Base-by-base conservation (phyloP, 2,797 vertebrate species). In the Microchirus variegatus region DNA sequence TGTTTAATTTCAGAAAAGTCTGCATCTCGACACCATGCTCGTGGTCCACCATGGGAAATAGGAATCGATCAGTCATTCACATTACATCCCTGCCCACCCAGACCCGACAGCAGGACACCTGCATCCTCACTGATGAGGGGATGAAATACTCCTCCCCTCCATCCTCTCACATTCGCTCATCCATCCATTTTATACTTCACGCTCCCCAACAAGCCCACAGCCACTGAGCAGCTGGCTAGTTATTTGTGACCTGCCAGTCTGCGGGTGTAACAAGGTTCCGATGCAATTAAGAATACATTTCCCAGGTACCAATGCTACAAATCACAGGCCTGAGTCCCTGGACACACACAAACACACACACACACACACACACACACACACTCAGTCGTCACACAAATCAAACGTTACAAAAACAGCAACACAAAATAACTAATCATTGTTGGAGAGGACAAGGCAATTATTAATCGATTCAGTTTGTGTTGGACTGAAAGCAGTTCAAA, bases 261-360 rank as follows among this genome's bases (percentile, higher is more conserved):
- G 77, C 57, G 62, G 77, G 86, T 90, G 87, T 84, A 89, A 90
- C 75, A 82, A 86, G 83, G 73, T 85, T 89, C 87, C 77, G 53
- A 83, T 47, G 73, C 88, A 91, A 92, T 93, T 92, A 92, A 84
- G 87, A 90, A 89, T 82, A 82, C 87, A 87, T 91, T 92, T 91
- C 80, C 86, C 83, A 89, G 86, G 88, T 87, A 90, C 51, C 88
- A 69, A 52, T 36, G 69, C 79, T 81, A 87, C 90, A 91, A 92
- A 90, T 90, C 86, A 87, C 75, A 51, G 58, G 62, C 72, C 59
- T 47, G 52, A 76, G 61, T 83, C 70, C 56, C 70, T 12, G 53
- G 17, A 46, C 63, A 49, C 46, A 53, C 12, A 22, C 46, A 36
- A 14, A 11, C 31, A 13, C 35, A 12, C 31, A 37, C n/a, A 60